phyloP scores from a whole-genome alignment of 2,888 invertebrate genomes.

The Apotomis capreana region DNA sequence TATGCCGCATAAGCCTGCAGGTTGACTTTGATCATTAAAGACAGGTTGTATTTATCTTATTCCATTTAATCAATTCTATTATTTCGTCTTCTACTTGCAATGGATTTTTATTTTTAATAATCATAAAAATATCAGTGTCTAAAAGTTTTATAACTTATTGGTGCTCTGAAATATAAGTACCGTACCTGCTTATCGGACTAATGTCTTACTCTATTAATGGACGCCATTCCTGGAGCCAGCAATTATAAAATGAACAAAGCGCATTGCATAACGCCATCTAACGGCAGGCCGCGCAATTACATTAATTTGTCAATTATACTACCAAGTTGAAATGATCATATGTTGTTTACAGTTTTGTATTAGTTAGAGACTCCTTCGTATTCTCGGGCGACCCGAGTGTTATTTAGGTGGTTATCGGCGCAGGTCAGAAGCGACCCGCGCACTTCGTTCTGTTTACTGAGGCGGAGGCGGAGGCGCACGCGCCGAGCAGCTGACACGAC shows the following conservation, averaged over 20 bases:
- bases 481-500: constrained; percentile 67
- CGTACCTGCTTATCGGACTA: neutral
- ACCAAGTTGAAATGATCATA: constrained; percentile 18
- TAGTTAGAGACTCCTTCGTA: constrained; percentile 45
- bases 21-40: too few relatives aligned
- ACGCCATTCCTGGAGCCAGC: constrained; percentile 14
- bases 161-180: neutral
- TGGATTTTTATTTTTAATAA: too few relatives aligned
- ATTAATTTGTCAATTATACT: constrained; percentile 18
- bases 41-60: too few relatives aligned
- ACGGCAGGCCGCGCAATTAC: constrained; percentile 1
- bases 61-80: too few relatives aligned
- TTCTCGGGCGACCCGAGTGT: constrained; percentile 51
- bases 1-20: too few relatives aligned
- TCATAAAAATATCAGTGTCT: neutral
- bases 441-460: constrained; percentile 66
- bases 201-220: constrained; percentile 17
- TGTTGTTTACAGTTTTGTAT: constrained; percentile 19
- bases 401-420: constrained; percentile 58
- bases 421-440: constrained; percentile 69
- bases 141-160: neutral
- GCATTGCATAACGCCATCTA: constrained; percentile 12
- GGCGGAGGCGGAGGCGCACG: constrained; percentile 61
- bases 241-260: constrained; percentile 18
- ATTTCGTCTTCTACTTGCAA: too few relatives aligned